These are phyloP conservation scores for Hyaena hyaena DNA, from an alignment of 2,113 vertebrate genomes.

Conservation along the genomic window DNA sequence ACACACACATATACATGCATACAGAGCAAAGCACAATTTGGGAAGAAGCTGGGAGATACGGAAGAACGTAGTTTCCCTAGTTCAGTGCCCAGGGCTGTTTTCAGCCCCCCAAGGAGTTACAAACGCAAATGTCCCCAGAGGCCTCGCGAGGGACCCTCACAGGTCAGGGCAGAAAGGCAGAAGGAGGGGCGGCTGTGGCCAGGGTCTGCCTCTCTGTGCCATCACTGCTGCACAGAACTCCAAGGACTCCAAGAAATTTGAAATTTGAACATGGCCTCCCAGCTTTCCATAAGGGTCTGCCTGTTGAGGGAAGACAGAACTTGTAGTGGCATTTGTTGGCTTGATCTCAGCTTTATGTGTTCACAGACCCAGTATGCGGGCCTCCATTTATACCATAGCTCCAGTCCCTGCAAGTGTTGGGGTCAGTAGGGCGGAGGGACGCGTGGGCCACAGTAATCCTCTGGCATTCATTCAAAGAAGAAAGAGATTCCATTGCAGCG, in stretches of 20 bases:
- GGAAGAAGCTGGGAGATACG: background rate
- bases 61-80: background rate
- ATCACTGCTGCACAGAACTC: background rate
- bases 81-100: background rate
- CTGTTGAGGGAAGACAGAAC: background rate
- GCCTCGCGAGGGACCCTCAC: background rate
- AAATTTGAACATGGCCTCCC: background rate
- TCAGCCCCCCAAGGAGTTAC: background rate
- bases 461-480: background rate
- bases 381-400: background rate
- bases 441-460: background rate
- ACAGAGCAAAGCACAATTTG: background rate
- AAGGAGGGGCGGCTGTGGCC: rapidly evolving
- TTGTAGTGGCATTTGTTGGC: background rate
- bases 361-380: rapidly evolving
- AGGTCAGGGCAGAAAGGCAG: background rate
- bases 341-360: background rate
- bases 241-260: background rate
- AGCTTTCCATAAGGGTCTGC: background rate
- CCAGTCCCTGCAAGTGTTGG: background rate
- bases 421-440: background rate
- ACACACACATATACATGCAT: rapidly evolving
- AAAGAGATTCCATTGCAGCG: background rate
- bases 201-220: background rate
- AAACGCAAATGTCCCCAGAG: background rate